Evolutionary conservation across 2,113 vertebrate species (phyloP), one percentile per base, ranked within the genome.

Genomic region (Actenoides lindsayi): DNA sequence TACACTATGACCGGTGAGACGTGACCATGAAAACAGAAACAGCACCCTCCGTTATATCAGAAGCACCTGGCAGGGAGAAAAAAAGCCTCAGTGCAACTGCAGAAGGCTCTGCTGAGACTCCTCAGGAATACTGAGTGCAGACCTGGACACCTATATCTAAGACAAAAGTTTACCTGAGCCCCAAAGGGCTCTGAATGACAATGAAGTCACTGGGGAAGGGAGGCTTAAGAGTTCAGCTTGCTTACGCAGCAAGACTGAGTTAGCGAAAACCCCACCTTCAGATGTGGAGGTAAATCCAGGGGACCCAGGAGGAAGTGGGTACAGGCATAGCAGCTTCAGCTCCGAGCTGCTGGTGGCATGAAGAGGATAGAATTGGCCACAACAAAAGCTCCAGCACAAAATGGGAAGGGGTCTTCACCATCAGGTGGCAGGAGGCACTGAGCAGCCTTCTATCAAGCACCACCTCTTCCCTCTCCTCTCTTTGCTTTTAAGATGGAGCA

Each of bases 381-480:
- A 1, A 46, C 28, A 46, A 74, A 79, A 88, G 33, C 56, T 75
- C n/a, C 50, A 70, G 37, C 60, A 69, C 27, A 57, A 56, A 56
- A 63, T 2, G 33, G 37, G 73, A 91, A 83, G 33, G 25, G 42
- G 35, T 74, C 10, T 68, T 68, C 41, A 44, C 37, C 31, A 42
- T 74, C 56, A 93, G 46, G 50, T 50, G 31, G 31, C 59, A 74
- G 41, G 18, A 86, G 63, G 44, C 42, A 64, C 46, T 25, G 35
- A 84, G 69, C 42, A 94, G 67, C 82, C 51, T 85, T 79, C 37
- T 71, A 85, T 39, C 48, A 63, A 69, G 39, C 50, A 78, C n/a
- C 33, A 56, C 16, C 60, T 77, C 63, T 50, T 85, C 67, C 31
- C 42, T 51, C 33, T 56, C 42, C 16, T 15, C 70, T 54, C 33